A percentile compares a stretch with the other conserved stretches of the same genome.
Evolutionary conservation across 2,888 invertebrate species (phyloP).

Genomic region (Hyles lineata): DNA sequence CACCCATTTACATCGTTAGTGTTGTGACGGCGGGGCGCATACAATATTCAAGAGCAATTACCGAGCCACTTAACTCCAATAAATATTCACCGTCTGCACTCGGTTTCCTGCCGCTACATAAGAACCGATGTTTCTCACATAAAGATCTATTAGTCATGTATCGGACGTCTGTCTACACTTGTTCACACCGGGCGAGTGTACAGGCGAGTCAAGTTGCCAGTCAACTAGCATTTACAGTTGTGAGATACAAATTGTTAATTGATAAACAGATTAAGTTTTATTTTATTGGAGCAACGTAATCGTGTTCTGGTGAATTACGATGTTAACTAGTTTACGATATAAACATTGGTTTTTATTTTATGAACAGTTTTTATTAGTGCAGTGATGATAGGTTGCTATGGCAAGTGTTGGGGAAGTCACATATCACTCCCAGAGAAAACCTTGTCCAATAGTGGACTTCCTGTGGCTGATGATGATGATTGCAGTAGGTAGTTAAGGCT

Average conservation of each 20-base stretch:
- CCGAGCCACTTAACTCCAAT: not conserved
- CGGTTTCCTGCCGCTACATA: constrained; percentile 1
- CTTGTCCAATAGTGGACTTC: too few relatives aligned
- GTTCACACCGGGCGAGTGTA: not conserved
- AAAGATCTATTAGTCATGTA: not conserved
- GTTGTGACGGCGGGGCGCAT: not conserved
- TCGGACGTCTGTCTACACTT: not conserved
- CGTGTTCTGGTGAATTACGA: too few relatives aligned
- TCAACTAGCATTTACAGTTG: not conserved
- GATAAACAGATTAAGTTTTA: too few relatives aligned
- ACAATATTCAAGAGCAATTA: not conserved
- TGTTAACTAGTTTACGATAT: too few relatives aligned
- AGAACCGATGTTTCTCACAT: not conserved
- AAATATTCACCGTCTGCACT: constrained; percentile 1
- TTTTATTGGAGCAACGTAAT: too few relatives aligned
- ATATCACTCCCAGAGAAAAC: too few relatives aligned
- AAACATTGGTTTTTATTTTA: too few relatives aligned
- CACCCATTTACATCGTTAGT: not conserved
- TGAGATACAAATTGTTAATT: not conserved
- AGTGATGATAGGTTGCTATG: too few relatives aligned
- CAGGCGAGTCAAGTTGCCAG: not conserved
- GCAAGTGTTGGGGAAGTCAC: too few relatives aligned
- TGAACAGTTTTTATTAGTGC: too few relatives aligned
- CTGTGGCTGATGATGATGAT: too few relatives aligned
- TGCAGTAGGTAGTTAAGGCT: too few relatives aligned